Evolutionary conservation across 2,113 vertebrate genomes (phyloP), one percentile per base, ranked within the genome.

Genomic region (Anolis sagrei): DNA sequence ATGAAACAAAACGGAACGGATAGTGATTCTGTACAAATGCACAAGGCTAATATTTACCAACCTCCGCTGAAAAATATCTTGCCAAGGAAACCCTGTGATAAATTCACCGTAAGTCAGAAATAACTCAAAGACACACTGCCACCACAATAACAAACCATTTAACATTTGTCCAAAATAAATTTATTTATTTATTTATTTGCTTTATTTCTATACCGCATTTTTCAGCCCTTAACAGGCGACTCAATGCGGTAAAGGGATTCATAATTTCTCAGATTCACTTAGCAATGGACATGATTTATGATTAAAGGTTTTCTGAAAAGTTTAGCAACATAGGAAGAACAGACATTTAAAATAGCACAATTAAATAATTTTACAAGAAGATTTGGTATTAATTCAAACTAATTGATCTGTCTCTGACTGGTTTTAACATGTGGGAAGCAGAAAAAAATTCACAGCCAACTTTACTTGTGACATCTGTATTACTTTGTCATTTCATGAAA

Each of bases 391-490:
- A 93, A 61, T 44, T 81, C 66, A 86, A 92, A 85, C 75, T 32
- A 76, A 82, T 83, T 91, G 93, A 91, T 93, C 91, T 83, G 21
- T 79, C 75, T 89, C 87, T 88, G 27, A 70, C 85, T 91, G 80
- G 88, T 93, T 82, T 69, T 70, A 76, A 88, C 87, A 77, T 87
- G 69, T 21, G 89, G 82, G 82, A 92, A 85, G 8, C 54, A 39
- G 77, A 87, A 83, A 91, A 64, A 91, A 76, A 49, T 90, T 90
- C 88, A 92, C 86, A 93, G 79, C 86, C 82, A 82, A 10, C 90
- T 82, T 86, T 91, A 91, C 88, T 94, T 93, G 88, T 64, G 89
- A 89, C 86, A 92, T 61, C 7, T 89, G 77, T 39, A 90, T 82
- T 44, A 90, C 78, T 70, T 87, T 88, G 86, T 92, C 88, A 88